These are phyloP conservation scores for Astyanax mexicanus DNA, from an alignment of 2,797 vertebrate genomes.

Conservation along the genomic window DNA sequence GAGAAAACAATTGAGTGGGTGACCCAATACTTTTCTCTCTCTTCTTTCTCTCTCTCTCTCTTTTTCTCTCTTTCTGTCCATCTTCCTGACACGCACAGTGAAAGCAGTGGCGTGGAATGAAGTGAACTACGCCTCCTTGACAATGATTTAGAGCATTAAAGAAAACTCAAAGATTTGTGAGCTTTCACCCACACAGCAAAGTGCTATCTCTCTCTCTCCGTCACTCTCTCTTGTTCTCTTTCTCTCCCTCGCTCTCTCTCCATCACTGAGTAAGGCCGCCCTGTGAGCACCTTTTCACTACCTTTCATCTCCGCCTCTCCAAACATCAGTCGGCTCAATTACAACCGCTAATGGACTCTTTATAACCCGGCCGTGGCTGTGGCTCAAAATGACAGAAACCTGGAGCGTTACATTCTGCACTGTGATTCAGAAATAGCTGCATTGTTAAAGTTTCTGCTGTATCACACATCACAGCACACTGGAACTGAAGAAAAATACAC, in stretches of 20 bases:
- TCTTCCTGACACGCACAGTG: background rate
- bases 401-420: too few species aligned
- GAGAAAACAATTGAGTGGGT: too few species aligned
- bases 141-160: slow-evolving; percentile 42
- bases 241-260: background rate
- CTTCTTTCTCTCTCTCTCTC: background rate
- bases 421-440: too few species aligned
- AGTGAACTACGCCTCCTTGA: slow-evolving; percentile 12
- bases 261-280: background rate
- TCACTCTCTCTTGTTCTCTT: slow-evolving; percentile 1
- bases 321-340: slow-evolving; percentile 64
- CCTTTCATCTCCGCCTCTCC: slow-evolving; percentile 60
- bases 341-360: slow-evolving; percentile 65
- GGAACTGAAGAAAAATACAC: too few species aligned
- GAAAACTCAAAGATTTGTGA: slow-evolving; percentile 50
- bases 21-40: too few species aligned
- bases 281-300: slow-evolving; percentile 61
- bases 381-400: too few species aligned
- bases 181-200: background rate
- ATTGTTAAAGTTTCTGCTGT: too few species aligned
- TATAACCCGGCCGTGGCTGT: slow-evolving; percentile 44
- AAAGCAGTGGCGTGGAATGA: slow-evolving; percentile 2
- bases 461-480: too few species aligned
- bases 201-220: slow-evolving; percentile 13
- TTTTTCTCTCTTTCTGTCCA: too few species aligned